Base-by-base conservation (phyloP, 2,113 vertebrate species). In the Serilophus lunatus region DNA sequence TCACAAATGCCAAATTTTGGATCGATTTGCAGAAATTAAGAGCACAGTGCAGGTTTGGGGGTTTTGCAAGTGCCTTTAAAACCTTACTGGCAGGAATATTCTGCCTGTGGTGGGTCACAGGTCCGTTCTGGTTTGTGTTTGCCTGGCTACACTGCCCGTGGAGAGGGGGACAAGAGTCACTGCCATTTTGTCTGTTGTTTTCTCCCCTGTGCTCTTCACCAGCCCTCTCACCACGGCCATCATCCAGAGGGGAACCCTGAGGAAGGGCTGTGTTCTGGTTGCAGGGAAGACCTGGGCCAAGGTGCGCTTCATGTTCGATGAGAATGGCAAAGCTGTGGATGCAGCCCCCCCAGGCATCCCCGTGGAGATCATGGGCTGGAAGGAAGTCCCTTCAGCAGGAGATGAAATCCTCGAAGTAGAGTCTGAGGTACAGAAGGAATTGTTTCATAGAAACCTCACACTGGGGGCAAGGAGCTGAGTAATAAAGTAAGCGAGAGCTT, bases 321-420 rank as follows among this genome's bases (percentile, higher is more conserved):
- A 99, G 95, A 98, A 99, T 11, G 98, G 98, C 77, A 96, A 65
- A 18, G 35, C 83, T 18, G 23, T 99, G 87, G 93, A 12, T 18
- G 97, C 97, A 82, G 99, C 98, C 6, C 96, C 92, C 53, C 99
- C 99, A 1, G 98, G 99, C 88, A 84, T 95, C 18, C 98, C 99
- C 0, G 99, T 99, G 95, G 98, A 99, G 97, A 98, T 99, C 82
- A 97, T 98, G 35, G 99, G 99, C 75, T 99, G 99, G 99, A 99
- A 98, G 96, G 98, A 99, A 14, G 97, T 98, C 75, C 99, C 99
- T n/a, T 98, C 99, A 3, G 98, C 99, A 1, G 99, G 99, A 54
- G 99, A 99, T 65, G 97, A 98, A 80, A 98, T 99, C 92, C 98
- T 99, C 88, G 99, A 99, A 98, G 99, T 99, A 31, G 98, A 99